These are phyloP conservation scores for Luperina nickerlii DNA, from an alignment of 2,888 invertebrate species.

Conservation along the genomic window DNA sequence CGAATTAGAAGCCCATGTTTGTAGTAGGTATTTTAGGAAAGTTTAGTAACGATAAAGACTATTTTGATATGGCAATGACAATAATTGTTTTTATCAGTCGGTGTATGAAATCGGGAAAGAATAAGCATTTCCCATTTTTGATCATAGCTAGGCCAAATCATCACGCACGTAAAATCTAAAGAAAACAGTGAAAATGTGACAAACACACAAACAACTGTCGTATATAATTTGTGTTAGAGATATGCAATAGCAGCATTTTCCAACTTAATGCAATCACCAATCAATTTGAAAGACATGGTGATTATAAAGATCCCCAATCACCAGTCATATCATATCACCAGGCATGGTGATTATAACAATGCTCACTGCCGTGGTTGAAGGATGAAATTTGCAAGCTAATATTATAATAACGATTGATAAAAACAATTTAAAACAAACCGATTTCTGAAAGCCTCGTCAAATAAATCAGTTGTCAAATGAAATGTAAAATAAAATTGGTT, in stretches of 20 bases:
- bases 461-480: not conserved
- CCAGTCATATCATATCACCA: not conserved
- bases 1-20: slow-evolving; percentile 8
- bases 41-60: slow-evolving; percentile 23
- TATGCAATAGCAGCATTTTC: not conserved
- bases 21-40: slow-evolving; percentile 14
- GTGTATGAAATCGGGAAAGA: not conserved
- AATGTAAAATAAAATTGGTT: not conserved
- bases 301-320: not conserved
- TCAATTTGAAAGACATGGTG: not conserved
- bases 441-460: not conserved
- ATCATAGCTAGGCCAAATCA: not conserved
- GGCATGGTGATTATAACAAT: not conserved
- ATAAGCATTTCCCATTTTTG: not conserved
- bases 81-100: slow-evolving; percentile 28
- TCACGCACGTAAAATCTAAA: not conserved
- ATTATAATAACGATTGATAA: not conserved
- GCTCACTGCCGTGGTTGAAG: not conserved
- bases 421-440: not conserved
- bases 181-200: not conserved
- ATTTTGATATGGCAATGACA: slow-evolving; percentile 45
- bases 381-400: not conserved
- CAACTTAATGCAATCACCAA: no score
- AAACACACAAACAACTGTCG: not conserved
- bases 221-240: not conserved